Base-by-base conservation (phyloP, 1,140 invertebrate genomes). In the Leptonema lineaticorne region DNA sequence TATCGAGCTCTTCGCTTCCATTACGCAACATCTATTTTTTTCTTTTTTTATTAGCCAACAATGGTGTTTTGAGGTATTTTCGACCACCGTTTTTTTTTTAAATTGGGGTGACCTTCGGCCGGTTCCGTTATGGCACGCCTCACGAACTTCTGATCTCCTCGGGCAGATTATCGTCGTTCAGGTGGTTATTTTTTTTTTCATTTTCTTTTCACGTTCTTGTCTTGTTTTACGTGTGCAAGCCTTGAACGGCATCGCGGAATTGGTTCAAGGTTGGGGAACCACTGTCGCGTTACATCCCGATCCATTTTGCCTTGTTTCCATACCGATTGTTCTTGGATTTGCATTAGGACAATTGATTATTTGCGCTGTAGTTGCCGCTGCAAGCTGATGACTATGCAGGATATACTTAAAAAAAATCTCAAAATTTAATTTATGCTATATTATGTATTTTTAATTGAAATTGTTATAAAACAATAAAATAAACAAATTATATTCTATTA, bases 11-110 rank as follows among this genome's bases (percentile, higher is more conserved):
- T n/a, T n/a, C n/a, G n/a, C n/a, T n/a, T n/a, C n/a, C 11, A 33
- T 41, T 41, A 41, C 16, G 37, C 37, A 41, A 41, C 9, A 1
- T 41, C 1, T 2, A 4, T 41, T 41, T 14, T 62, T 59, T n/a
- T 27, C 57, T 22, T 68, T 68, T 57, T 58, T 65, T 59, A 68
- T 68, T n/a, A 33, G 18, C 14, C 30, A 71, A 71, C 69, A 71
- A 71, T 71, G 62, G 65, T 68, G 66, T 64, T 41, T 71, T 60
- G 67, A 33, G 69, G 53, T 33, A 68, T 59, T 60, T 65, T 68
- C 46, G 45, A 60, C 63, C 58, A 60, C 62, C n/a, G n/a, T n/a
- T n/a, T n/a, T n/a, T n/a, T 60, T 65, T 71, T 59, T 58, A 58
- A 57, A 57, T 57, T 45, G 66, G 29, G 29, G 37, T 65, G 69